These are phyloP conservation scores for Limanda limanda DNA, from an alignment of 2,113 vertebrate species.

Conservation along the genomic window DNA sequence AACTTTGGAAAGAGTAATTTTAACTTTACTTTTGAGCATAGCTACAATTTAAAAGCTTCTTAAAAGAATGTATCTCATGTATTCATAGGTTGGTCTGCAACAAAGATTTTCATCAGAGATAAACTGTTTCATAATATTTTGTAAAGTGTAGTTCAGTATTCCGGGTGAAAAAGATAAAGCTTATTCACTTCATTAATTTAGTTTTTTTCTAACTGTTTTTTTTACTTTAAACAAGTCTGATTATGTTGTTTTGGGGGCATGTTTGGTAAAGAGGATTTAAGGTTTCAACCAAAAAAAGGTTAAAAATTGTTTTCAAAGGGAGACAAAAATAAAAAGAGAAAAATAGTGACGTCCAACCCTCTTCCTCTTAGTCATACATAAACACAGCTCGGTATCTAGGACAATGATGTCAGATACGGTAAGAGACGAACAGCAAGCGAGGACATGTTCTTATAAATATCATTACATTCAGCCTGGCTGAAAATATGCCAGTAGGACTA, in stretches of 20 bases:
- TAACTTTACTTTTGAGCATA: neutral
- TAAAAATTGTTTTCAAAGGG: neutral
- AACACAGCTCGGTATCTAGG: conserved; percentile 60
- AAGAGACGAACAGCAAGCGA: conserved; percentile 63
- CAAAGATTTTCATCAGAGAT: too few relatives aligned
- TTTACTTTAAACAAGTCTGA: neutral
- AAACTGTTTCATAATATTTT: neutral
- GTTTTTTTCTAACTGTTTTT: neutral
- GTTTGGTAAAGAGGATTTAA: neutral
- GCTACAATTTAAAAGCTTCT: too few relatives aligned
- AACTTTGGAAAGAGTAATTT: too few relatives aligned
- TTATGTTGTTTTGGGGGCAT: neutral
- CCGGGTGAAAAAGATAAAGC: neutral
- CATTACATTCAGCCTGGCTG: conserved; percentile 68
- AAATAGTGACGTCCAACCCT: conserved; percentile 19
- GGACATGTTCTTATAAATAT: conserved; percentile 77
- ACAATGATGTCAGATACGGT: conserved; percentile 70
- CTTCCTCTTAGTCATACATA: conserved; percentile 57
- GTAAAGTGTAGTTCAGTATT: neutral
- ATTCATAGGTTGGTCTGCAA: neutral
- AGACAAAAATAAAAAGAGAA: conserved; percentile 3
- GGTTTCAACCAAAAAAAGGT: neutral
- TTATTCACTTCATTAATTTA: neutral
- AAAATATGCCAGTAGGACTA: conserved; percentile 67
- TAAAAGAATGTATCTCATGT: too few relatives aligned